Evolutionary conservation across 2,888 invertebrate species (phyloP).

Genomic region (Acrobasis repandana): DNA sequence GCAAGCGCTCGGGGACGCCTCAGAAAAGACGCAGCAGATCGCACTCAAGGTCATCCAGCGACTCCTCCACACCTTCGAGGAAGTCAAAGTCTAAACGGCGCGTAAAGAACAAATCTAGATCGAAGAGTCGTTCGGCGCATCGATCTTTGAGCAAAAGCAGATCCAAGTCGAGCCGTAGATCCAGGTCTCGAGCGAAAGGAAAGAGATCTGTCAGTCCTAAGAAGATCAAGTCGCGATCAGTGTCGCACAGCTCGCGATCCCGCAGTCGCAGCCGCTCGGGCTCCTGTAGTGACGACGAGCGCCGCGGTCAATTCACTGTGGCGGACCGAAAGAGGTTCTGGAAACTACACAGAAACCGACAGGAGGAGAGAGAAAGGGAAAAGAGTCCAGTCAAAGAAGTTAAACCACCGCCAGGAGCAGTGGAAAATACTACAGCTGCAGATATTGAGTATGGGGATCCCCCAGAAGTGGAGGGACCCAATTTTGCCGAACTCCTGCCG

Average conservation of each 20-base stretch:
- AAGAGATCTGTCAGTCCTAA: conserved; percentile 42
- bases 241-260: conserved; percentile 49
- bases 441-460: conserved; percentile 73
- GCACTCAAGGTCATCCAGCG: conserved; percentile 43
- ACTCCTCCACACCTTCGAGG: conserved; percentile 48
- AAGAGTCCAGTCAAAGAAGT: conserved; percentile 63
- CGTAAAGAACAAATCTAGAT: conserved; percentile 49
- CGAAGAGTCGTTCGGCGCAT: conserved; percentile 51
- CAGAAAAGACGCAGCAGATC: conserved; percentile 43
- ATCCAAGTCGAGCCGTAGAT: conserved; percentile 46
- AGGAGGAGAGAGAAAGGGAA: conserved; percentile 53
- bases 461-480: conserved; percentile 74
- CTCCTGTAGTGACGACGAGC: conserved; percentile 65
- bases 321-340: conserved; percentile 74
- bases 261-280: conserved; percentile 51
- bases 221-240: conserved; percentile 48
- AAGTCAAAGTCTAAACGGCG: conserved; percentile 49
- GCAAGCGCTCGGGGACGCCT: conserved; percentile 40
- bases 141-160: conserved; percentile 46
- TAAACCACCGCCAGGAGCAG: conserved; percentile 69
- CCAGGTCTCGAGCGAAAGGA: conserved; percentile 48
- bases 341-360: conserved; percentile 65
- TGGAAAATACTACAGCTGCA: conserved; percentile 58
- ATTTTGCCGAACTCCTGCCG: conserved; percentile 67
- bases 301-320: conserved; percentile 75